Base-by-base conservation (phyloP, 2,888 invertebrate genomes). In the Temnothorax rugatulus region DNA sequence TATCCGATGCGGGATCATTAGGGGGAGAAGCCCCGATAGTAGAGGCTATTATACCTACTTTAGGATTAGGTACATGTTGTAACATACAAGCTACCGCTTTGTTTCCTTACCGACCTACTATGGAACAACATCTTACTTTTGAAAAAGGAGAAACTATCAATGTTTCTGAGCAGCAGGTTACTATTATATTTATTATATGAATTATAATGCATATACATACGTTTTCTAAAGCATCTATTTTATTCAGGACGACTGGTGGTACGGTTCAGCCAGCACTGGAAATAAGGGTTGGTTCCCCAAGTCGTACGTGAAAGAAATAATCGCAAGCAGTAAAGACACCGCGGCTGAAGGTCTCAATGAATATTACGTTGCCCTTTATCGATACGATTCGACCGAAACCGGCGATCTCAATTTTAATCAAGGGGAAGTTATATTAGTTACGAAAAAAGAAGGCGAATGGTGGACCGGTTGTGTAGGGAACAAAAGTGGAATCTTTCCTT, bases 381-480 rank as follows among this genome's bases (percentile, higher is more conserved):
- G 98, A 2, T 99, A 99, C 95, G 96, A 97, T 81, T 99, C 99
- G 0, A 95, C 96, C 8, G 99, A 99, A 95, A 96, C 97, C 0
- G 99, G 99, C 0, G 99, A 99, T 95, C 96, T 99, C 84, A 97
- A 96, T 84, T 99, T 99, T 95, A 97, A 97, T 89, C 96, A 96
- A 87, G 96, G 99, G 0, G 99, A 99, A 95, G 95, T 97, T 91
- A 97, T 99, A 84, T 96, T 97, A 90, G 99, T 99, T 1, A 96
- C 97, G 57, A 97, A 98, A 87, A 97, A 98, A 87, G 99, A 99
- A 86, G 99, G 99, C 0, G 99, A 99, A 94, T 99, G 99, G 99
- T 99, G 99, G 99, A 99, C 99, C 5, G 99, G 99, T 44, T 96
- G 97, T 88, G 96, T 98, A 89, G 98, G 97, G 59, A 96, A 97